Evolutionary conservation across 2,113 vertebrate species (phyloP).

Genomic region (Columba janthina): DNA sequence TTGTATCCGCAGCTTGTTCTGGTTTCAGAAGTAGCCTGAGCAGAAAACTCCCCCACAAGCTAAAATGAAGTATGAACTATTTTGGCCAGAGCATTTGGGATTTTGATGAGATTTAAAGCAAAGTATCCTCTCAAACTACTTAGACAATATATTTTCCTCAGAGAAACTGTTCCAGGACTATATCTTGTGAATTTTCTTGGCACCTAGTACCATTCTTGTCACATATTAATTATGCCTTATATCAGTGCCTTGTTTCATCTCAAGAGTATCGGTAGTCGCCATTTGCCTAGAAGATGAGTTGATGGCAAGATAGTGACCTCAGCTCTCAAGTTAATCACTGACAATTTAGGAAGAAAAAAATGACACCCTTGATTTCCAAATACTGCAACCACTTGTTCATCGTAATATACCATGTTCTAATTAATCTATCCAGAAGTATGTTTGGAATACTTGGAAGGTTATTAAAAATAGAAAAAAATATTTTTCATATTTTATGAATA

Average conservation of each 20-base stretch:
- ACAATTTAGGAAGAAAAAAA: neutral
- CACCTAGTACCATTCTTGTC: neutral
- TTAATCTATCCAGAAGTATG: neutral
- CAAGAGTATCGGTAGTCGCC: conserved; percentile 18
- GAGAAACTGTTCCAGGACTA: neutral
- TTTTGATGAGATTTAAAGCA: neutral
- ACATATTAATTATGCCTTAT: conserved; percentile 12
- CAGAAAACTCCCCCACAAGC: neutral
- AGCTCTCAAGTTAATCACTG: neutral
- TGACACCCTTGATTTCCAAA: neutral
- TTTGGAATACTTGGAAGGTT: neutral
- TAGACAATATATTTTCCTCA: neutral
- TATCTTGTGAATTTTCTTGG: conserved; percentile 23
- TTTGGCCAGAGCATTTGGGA: neutral
- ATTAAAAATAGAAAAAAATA: neutral
- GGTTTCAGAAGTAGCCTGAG: neutral
- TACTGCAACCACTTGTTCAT: neutral
- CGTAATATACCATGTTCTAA: neutral
- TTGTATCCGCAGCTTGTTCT: neutral
- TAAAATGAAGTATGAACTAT: neutral
- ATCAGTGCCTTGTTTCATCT: conserved; percentile 33
- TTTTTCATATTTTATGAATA: neutral
- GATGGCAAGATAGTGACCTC: neutral
- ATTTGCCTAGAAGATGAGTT: conserved; percentile 23
- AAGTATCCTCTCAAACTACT: neutral